Evolutionary conservation across 2,113 vertebrate genomes (phyloP).

Genomic region (Vulpes ferrilata): DNA sequence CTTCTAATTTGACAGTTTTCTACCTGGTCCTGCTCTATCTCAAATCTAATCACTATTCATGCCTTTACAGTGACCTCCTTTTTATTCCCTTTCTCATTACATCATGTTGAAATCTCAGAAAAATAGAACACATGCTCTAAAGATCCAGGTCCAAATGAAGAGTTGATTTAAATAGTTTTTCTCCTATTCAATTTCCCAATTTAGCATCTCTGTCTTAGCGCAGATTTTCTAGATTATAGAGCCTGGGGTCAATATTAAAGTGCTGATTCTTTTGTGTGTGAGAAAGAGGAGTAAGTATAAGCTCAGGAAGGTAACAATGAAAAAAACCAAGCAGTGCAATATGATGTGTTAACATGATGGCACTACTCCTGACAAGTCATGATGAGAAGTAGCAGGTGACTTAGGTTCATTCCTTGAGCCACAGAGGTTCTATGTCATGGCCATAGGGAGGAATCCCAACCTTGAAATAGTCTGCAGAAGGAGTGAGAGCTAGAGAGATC

Average conservation of each 20-base stretch:
- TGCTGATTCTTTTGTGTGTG: not conserved
- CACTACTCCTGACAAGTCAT: not conserved
- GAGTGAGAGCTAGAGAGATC: not conserved
- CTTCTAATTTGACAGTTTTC: constrained; percentile 25
- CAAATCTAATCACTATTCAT: not conserved
- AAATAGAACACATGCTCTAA: not conserved
- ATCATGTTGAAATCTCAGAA: not conserved
- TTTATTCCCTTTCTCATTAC: constrained; percentile 5
- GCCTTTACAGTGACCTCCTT: not conserved
- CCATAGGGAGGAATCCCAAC: not conserved
- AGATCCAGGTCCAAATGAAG: not conserved
- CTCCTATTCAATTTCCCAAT: not conserved
- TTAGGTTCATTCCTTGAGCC: not conserved
- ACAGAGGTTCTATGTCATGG: not conserved
- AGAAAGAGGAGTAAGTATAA: not conserved
- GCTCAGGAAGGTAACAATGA: not conserved
- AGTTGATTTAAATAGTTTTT: constrained; percentile 35
- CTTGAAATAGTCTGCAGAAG: not conserved
- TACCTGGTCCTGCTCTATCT: not conserved
- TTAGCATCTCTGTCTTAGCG: not conserved
- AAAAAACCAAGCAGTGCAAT: not conserved
- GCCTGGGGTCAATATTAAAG: not conserved
- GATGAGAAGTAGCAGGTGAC: not conserved
- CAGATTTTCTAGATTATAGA: not conserved
- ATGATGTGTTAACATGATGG: not conserved